Base-by-base conservation (phyloP, 2,797 vertebrate genomes). In the Scarus forsteni region DNA sequence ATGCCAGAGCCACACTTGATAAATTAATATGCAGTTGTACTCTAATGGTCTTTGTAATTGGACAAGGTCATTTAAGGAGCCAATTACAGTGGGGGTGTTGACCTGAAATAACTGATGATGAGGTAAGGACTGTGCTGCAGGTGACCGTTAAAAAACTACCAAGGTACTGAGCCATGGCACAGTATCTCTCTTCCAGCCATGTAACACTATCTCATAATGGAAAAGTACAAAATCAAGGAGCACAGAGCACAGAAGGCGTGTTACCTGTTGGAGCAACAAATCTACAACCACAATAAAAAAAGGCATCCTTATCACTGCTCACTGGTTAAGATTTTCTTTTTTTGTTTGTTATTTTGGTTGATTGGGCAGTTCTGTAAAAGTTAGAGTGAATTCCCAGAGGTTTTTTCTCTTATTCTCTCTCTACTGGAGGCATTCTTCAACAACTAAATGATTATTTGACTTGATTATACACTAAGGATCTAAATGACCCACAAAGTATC, bases 1-100 rank as follows among this genome's bases (percentile, higher is more conserved):
- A 27, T 27, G 27, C 4, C 27, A 27, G 27, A 82, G 62, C 60
- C 72, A 72, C 60, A 82, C 70, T 60, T 70, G 70, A 69, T 70
- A 74, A 73, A 68, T 8, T 40, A 45, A 77, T 62, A 69, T 64
- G 55, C 77, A 79, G 75, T 76, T 83, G 75, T 60, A 65, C 60
- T 78, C 71, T 40, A 11, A 57, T 52, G 19, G 57, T 36, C 51
- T 18, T 54, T 58, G 46, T 61, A 53, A 73, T 56, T 66, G 57
- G 63, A 59, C 51, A 34, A 71, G 52, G 79, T 70, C 51, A 60
- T 62, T 61, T 73, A 66, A 65, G 51, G 60, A 79, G 39, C 71
- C 68, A 76, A 66, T 76, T 66, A 80, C 57, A 66, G 42, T 36
- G 58, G 19, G 19, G 66, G 66, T 52, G 52, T 51, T 67, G 65